These are phyloP conservation scores for Micronycteris hirsuta DNA, from an alignment of 2,113 vertebrate genomes.

Conservation along the genomic window DNA sequence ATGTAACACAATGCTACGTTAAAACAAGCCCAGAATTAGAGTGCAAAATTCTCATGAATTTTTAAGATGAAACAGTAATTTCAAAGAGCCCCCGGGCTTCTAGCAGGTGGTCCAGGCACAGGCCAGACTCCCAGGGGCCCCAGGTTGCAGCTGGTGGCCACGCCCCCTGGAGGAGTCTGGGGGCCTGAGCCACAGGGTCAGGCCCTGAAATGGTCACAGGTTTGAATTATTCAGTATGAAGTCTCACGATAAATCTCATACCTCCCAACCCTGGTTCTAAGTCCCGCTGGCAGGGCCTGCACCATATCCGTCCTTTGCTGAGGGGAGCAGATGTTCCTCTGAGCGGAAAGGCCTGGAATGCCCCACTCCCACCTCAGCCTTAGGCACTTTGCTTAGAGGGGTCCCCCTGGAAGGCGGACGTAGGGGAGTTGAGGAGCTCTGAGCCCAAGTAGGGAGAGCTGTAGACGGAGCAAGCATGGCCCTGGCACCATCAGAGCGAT, in stretches of 20 bases:
- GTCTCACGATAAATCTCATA: neutral
- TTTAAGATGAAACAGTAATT: conserved; percentile 40
- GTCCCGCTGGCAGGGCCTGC: neutral
- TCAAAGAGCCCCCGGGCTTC: neutral
- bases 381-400: neutral
- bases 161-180: neutral
- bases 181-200: neutral
- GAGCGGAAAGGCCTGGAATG: neutral
- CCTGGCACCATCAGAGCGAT: neutral
- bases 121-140: neutral
- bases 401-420: neutral
- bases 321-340: neutral
- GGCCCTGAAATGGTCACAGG: neutral
- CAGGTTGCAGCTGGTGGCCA: neutral
- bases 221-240: conserved; percentile 20
- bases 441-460: neutral
- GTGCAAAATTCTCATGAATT: conserved; percentile 37
- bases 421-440: neutral
- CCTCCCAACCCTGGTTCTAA: neutral
- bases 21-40: neutral
- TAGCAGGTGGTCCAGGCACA: neutral
- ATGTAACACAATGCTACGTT: neutral
- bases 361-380: neutral
- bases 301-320: neutral
- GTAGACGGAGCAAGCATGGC: neutral